Conservation (phyloP, 1,140 invertebrate species). For the Euura lappo region DNA sequence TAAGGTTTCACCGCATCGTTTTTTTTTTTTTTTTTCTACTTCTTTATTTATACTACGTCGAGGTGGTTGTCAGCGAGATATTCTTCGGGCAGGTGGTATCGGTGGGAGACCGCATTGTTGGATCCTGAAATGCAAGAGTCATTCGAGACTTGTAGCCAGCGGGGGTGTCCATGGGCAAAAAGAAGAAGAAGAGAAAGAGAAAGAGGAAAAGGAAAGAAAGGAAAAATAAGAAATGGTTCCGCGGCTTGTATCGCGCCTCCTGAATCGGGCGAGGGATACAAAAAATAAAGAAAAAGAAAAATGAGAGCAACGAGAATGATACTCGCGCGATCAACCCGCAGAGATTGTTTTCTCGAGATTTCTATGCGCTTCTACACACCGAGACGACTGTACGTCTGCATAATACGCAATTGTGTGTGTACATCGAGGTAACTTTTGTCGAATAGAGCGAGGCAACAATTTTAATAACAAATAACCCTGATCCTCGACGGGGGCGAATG, state of each 20-base stretch:
- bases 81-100: not conserved
- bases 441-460: too few species aligned
- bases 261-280: not conserved
- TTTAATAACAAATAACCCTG: too few species aligned
- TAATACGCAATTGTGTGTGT: too few species aligned
- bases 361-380: not conserved
- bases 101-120: not conserved
- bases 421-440: too few species aligned
- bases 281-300: not conserved
- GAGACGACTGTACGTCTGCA: too few species aligned
- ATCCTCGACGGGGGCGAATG: too few species aligned
- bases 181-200: not conserved
- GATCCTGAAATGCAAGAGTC: not conserved
- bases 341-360: not conserved
- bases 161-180: not conserved
- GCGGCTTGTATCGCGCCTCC: not conserved
- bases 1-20: too few species aligned
- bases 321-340: not conserved
- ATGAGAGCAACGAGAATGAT: not conserved
- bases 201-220: not conserved
- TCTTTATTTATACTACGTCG: too few species aligned
- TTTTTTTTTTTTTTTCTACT: too few species aligned
- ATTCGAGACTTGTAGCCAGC: not conserved
- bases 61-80: not conserved
- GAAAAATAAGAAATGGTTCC: not conserved